Evolutionary conservation across 2,113 vertebrate genomes (phyloP).

Genomic region (Indicator maculatus): DNA sequence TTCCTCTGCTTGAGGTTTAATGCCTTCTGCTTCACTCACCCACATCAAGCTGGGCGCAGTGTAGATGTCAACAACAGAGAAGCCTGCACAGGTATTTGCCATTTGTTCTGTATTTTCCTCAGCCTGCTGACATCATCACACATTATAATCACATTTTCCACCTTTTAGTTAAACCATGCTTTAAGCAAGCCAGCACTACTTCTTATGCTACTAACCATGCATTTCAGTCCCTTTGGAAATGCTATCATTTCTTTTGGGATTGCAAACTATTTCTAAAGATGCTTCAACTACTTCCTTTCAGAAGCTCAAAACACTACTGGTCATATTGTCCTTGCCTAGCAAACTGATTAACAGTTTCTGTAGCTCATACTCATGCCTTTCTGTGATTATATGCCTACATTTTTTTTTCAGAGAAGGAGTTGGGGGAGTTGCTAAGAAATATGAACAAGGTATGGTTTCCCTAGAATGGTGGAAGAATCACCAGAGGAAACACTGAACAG

Average conservation of each 20-base stretch:
- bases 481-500: not conserved
- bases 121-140: not conserved
- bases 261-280: not conserved
- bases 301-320: not conserved
- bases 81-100: not conserved
- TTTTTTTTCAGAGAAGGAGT: not conserved
- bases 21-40: not conserved
- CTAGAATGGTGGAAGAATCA: not conserved
- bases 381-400: not conserved
- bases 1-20: not conserved
- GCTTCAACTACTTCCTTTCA: not conserved
- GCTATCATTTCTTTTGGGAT: not conserved
- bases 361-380: not conserved
- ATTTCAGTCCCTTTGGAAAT: not conserved
- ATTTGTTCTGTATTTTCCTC: constrained; percentile 28
- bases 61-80: not conserved
- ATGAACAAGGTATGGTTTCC: not conserved
- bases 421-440: not conserved
- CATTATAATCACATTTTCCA: constrained; percentile 9
- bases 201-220: not conserved
- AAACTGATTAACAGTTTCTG: not conserved
- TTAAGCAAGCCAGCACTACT: not conserved
- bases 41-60: not conserved
- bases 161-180: constrained; percentile 18
- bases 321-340: not conserved